phyloP scores from a whole-genome alignment of 2,797 vertebrate species.

The Buphagus erythrorhynchus region DNA sequence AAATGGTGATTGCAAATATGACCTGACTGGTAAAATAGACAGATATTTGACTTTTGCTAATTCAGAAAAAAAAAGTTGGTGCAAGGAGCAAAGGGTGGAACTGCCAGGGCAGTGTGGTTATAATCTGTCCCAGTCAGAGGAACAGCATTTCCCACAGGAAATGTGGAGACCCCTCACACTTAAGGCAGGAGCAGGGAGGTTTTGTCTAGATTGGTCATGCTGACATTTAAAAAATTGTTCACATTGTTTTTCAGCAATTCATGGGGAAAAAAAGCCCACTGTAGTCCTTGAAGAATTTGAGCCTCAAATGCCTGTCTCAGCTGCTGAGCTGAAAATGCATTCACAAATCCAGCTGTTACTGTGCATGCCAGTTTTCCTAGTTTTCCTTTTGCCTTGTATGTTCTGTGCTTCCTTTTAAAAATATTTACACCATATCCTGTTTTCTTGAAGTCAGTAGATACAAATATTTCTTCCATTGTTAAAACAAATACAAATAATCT shows the following conservation, averaged over 20 bases:
- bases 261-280: not conserved
- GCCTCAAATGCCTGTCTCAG: not conserved
- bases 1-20: not conserved
- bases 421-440: not conserved
- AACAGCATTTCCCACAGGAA: not conserved
- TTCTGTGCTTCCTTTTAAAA: not conserved
- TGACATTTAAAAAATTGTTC: not conserved
- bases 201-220: not conserved
- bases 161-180: not conserved
- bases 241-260: not conserved
- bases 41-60: conserved; percentile 2
- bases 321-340: not conserved
- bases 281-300: not conserved
- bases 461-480: not conserved
- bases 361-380: not conserved
- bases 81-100: not conserved
- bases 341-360: not conserved
- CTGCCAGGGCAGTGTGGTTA: not conserved
- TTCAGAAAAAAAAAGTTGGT: not conserved
- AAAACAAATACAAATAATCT: not conserved
- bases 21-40: not conserved
- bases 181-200: not conserved
- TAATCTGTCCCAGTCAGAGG: not conserved
- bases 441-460: not conserved
- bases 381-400: not conserved